phyloP scores from a whole-genome alignment of 2,113 vertebrate species.

The Suncus etruscus region DNA sequence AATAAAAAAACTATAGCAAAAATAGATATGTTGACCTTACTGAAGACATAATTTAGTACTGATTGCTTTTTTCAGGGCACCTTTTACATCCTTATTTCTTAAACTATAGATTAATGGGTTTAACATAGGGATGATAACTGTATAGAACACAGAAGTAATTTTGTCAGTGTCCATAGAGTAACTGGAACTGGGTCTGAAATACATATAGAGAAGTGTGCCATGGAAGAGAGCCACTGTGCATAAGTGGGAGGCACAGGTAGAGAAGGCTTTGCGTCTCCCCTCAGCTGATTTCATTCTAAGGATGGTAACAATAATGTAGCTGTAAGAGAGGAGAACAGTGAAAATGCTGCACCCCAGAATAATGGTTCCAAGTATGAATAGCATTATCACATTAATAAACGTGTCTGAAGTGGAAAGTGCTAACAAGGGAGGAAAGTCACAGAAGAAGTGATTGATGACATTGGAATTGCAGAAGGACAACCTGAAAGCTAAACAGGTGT shows the following conservation, averaged over 20 bases:
- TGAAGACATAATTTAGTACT: not conserved
- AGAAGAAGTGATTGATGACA: conserved; percentile 74
- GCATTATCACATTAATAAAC: conserved; percentile 21
- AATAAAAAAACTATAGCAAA: too few species aligned
- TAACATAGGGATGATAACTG: conserved; percentile 76
- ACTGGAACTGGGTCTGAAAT: conserved; percentile 70
- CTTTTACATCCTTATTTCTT: conserved; percentile 79
- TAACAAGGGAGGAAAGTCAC: conserved; percentile 69
- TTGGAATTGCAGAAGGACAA: conserved; percentile 67
- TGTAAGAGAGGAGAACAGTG: conserved; percentile 70
- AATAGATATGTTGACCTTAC: not conserved
- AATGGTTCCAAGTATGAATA: conserved; percentile 46
- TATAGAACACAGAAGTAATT: conserved; percentile 77
- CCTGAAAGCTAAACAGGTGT: conserved; percentile 27
- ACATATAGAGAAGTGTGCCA: conserved; percentile 69
- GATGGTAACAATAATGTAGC: conserved; percentile 61
- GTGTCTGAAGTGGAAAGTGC: conserved; percentile 60
- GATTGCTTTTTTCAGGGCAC: conserved; percentile 56
- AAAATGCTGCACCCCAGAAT: conserved; percentile 66
- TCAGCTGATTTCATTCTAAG: conserved; percentile 65
- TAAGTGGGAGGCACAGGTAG: conserved; percentile 74
- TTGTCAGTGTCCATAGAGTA: conserved; percentile 68
- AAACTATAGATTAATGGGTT: conserved; percentile 80
- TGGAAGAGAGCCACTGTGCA: conserved; percentile 68
- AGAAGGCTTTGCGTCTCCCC: conserved; percentile 72